Evolutionary conservation across 2,888 invertebrate genomes (phyloP).

Genomic region (Timandra comae): DNA sequence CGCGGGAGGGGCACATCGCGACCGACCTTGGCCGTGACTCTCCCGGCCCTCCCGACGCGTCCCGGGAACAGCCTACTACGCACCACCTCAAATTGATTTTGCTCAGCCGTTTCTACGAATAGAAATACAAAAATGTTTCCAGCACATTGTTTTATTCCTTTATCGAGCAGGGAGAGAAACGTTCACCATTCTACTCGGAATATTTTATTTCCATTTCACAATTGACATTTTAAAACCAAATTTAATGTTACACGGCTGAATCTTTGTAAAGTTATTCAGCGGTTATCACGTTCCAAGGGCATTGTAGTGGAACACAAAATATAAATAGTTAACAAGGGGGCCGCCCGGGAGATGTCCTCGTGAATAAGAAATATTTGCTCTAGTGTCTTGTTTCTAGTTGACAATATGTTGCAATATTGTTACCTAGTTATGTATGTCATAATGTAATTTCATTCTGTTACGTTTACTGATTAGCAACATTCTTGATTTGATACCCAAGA

Average conservation of each 20-base stretch:
- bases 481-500: no score
- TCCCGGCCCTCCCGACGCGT: slow-evolving; percentile 36
- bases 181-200: no score
- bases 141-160: no score
- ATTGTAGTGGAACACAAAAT: slow-evolving; percentile 12
- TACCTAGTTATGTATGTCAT: no score
- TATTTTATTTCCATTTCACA: no score
- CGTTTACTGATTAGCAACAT: no score
- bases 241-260: no score
- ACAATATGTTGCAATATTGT: no score
- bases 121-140: slow-evolving; percentile 18
- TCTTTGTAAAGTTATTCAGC: slow-evolving; percentile 6
- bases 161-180: no score
- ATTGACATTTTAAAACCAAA: no score
- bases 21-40: slow-evolving; percentile 75
- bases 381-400: background rate
- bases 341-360: slow-evolving; percentile 10
- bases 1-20: slow-evolving; percentile 28
- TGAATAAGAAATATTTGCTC: slow-evolving; percentile 16
- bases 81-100: slow-evolving; percentile 57
- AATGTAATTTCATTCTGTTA: no score
- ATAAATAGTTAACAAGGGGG: slow-evolving; percentile 14
- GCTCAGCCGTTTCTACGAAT: slow-evolving; percentile 30
- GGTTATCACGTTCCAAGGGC: slow-evolving; percentile 8
- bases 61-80: slow-evolving; percentile 42